Base-by-base conservation (phyloP, 2,888 invertebrate genomes). In the Atethmia centrago region DNA sequence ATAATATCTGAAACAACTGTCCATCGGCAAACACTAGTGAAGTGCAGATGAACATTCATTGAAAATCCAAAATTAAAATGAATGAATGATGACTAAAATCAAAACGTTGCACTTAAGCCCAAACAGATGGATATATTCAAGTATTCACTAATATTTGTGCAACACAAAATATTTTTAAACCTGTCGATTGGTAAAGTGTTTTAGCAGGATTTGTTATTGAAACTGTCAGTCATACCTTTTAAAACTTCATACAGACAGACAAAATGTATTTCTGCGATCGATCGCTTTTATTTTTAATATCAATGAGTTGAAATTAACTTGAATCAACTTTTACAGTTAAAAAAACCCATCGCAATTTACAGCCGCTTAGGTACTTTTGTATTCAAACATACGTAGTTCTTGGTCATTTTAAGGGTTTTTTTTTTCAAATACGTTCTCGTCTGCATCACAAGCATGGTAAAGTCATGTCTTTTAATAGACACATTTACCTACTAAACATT, bases 191-290 rank as follows among this genome's bases (percentile, higher is more conserved):
- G 40, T 68, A 28, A 58, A 83, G 79, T 84, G 82, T 71, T 82
- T 72, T 71, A 2, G 16, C 31, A 25, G 79, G 75, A 83, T 86
- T 85, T 89, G 88, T 90, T 89, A 76, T 87, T 87, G 79, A 83
- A 31, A 8, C 28, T 76, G 71, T 70, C 75, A 62, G 49, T 74
- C 45, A 58, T 58, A 31, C 59, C 56, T 69, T 70, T 68, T 31
- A 64, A 65, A 21, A 74, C 28, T 63, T 67, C 58, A 58, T 62
- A 16, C 49, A 12, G 25, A 63, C 69, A 78, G 28, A 65, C 31
- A 47, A n/a, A 56, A 51, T 47, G 47, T 21, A 74, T 71, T 71
- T 55, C 25, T 58, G 47, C 14, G 1, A 62, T 45, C 12, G 19
- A 36, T 62, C 9, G 3, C 3, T 63, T 36, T 70, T 42, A 53